phyloP scores from a whole-genome alignment of 2,888 invertebrate genomes.

The Watsonalla binaria region DNA sequence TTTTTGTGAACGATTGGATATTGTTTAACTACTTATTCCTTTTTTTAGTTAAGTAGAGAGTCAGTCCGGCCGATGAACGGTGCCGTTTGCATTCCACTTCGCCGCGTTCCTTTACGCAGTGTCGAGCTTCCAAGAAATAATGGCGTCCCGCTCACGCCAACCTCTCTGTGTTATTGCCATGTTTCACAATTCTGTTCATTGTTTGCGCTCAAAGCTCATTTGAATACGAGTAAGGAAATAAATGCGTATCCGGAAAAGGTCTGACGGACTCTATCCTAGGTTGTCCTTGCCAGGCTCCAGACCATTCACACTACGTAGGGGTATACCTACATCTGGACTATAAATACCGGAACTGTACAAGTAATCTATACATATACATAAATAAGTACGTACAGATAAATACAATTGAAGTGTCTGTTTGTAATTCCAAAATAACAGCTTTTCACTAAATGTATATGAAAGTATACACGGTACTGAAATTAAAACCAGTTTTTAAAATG shows the following conservation, averaged over 20 bases:
- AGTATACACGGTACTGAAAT: too few species aligned
- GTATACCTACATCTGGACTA: too few species aligned
- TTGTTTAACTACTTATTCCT: constrained; percentile 20
- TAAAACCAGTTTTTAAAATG: too few species aligned
- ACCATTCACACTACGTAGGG: too few species aligned
- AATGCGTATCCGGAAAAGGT: constrained; percentile 56
- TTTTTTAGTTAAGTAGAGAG: constrained; percentile 31
- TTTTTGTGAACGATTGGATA: constrained; percentile 5
- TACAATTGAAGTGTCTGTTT: too few species aligned
- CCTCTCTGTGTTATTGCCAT: constrained; percentile 61
- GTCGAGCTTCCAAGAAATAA: constrained; percentile 67
- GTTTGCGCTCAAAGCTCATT: constrained; percentile 62
- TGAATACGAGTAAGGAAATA: constrained; percentile 57
- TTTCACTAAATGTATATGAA: too few species aligned
- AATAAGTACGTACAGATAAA: too few species aligned
- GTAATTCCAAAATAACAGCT: too few species aligned
- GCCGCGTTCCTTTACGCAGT: constrained; percentile 65
- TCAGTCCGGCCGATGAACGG: constrained; percentile 27
- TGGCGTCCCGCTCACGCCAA: constrained; percentile 70
- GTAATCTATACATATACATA: too few species aligned
- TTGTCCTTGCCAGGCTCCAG: neutral
- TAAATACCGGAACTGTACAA: too few species aligned
- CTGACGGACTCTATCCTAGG: constrained; percentile 15
- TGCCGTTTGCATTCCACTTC: constrained; percentile 64
- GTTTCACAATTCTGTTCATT: constrained; percentile 72